Conservation (phyloP, 1,140 invertebrate genomes). For the Zaprionus gabonicus region DNA sequence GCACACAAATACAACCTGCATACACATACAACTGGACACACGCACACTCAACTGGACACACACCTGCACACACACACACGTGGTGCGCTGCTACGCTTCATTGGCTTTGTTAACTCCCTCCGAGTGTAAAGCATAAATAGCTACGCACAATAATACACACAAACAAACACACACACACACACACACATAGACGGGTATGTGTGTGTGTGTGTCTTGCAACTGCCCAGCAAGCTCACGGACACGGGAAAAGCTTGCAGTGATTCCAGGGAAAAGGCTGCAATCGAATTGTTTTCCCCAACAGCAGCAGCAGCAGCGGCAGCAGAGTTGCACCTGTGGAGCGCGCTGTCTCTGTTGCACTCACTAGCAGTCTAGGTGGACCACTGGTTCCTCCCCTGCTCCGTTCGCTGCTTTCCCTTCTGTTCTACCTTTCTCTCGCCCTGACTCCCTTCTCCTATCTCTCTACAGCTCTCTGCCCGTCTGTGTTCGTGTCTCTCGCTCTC, state of each 20-base stretch:
- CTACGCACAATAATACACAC: conserved; percentile 11
- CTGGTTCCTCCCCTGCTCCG: no score
- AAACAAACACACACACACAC: neutral
- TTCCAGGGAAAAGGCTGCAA: conserved; percentile 43
- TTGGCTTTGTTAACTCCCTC: conserved; percentile 20
- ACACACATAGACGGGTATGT: neutral
- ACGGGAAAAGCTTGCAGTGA: conserved; percentile 35
- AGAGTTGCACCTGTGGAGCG: conserved; percentile 24
- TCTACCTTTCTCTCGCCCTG: neutral
- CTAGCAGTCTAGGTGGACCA: neutral
- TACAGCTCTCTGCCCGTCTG: neutral
- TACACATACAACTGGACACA: neutral
- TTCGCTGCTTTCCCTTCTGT: no score
- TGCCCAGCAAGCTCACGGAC: conserved; percentile 19
- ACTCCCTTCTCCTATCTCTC: neutral
- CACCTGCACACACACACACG: neutral
- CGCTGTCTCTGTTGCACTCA: conserved; percentile 4
- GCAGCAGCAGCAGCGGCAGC: neutral
- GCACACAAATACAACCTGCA: neutral
- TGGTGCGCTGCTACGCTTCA: conserved; percentile 25
- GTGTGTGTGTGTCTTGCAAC: conserved; percentile 16
- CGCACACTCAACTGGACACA: neutral
- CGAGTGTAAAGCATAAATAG: conserved; percentile 12
- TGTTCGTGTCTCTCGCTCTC: neutral
- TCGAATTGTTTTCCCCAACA: neutral